phyloP scores from a whole-genome alignment of 2,797 vertebrate genomes.

The Crenichthys baileyi region DNA sequence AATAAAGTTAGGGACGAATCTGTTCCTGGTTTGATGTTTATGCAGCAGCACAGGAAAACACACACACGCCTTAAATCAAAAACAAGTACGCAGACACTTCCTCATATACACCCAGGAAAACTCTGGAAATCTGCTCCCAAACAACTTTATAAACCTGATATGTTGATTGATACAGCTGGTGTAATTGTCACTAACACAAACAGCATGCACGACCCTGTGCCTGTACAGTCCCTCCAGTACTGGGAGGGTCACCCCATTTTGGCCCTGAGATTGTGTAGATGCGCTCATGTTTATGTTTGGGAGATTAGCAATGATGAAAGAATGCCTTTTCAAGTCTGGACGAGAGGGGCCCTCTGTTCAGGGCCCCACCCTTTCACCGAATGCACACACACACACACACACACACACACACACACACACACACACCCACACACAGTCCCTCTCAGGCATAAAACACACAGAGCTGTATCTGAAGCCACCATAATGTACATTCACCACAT shows the following conservation, averaged over 20 bases:
- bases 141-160: slow-evolving; percentile 64
- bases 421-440: slow-evolving; percentile 17
- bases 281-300: slow-evolving; percentile 85
- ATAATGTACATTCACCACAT: slow-evolving; percentile 33
- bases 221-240: slow-evolving; percentile 63
- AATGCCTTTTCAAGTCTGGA: slow-evolving; percentile 84
- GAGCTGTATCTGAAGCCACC: slow-evolving; percentile 9
- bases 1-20: slow-evolving; percentile 66
- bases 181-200: slow-evolving; percentile 68
- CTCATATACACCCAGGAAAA: slow-evolving; percentile 19
- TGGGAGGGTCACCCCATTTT: slow-evolving; percentile 68
- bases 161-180: slow-evolving; percentile 65
- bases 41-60: slow-evolving; percentile 45
- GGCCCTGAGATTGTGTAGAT: slow-evolving; percentile 70
- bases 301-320: slow-evolving; percentile 87
- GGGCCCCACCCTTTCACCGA: slow-evolving; percentile 71
- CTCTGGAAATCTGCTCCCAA: slow-evolving; percentile 37
- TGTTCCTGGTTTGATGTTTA: slow-evolving; percentile 44
- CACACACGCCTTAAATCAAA: slow-evolving; percentile 4
- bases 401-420: slow-evolving; percentile 24
- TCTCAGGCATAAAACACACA: slow-evolving; percentile 1
- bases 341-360: slow-evolving; percentile 75
- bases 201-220: slow-evolving; percentile 54
- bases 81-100: slow-evolving; percentile 20
- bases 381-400: slow-evolving; percentile 24